Percentiles rank a stretch among this genome's conserved stretches.
Conservation (phyloP, 2,888 invertebrate species). For the Megamerina dolium region DNA sequence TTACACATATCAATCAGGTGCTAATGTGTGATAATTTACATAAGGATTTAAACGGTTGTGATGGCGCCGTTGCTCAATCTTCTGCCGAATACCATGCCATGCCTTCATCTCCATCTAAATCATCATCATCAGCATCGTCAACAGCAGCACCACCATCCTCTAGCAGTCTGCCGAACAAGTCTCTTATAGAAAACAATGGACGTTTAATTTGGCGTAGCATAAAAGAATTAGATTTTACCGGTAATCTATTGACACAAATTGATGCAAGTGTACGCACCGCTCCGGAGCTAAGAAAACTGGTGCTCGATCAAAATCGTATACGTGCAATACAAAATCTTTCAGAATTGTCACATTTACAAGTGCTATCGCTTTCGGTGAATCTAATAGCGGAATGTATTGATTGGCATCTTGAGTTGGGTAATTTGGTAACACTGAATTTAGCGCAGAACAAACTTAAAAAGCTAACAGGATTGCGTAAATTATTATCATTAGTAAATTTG, state of each 20-base stretch:
- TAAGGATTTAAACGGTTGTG: conserved; percentile 48
- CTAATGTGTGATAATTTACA: conserved; percentile 81
- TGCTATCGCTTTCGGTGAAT: conserved; percentile 76
- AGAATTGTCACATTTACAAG: conserved; percentile 67
- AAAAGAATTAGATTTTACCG: conserved; percentile 66
- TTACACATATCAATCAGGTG: conserved; percentile 62
- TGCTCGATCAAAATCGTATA: conserved; percentile 74
- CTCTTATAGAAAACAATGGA: conserved; percentile 7
- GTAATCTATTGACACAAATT: conserved; percentile 69
- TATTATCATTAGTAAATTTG: conserved; percentile 79
- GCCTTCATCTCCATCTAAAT: conserved; percentile 15
- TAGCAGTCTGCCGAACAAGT: conserved; percentile 10
- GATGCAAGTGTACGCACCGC: conserved; percentile 75
- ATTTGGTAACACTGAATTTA: conserved; percentile 77
- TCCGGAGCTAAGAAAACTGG: conserved; percentile 64
- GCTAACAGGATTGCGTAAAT: conserved; percentile 67
- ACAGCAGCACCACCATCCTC: neutral
- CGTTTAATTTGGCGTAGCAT: conserved; percentile 58
- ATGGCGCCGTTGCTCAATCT: neutral
- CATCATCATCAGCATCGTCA: conserved; percentile 10
- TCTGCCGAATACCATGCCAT: conserved; percentile 4
- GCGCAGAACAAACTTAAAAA: conserved; percentile 76
- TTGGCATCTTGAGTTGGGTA: conserved; percentile 81
- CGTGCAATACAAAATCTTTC: conserved; percentile 70
- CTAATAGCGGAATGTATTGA: conserved; percentile 64